These are phyloP conservation scores for Plutella xylostella DNA, from an alignment of 2,888 invertebrate species.

Conservation along the genomic window DNA sequence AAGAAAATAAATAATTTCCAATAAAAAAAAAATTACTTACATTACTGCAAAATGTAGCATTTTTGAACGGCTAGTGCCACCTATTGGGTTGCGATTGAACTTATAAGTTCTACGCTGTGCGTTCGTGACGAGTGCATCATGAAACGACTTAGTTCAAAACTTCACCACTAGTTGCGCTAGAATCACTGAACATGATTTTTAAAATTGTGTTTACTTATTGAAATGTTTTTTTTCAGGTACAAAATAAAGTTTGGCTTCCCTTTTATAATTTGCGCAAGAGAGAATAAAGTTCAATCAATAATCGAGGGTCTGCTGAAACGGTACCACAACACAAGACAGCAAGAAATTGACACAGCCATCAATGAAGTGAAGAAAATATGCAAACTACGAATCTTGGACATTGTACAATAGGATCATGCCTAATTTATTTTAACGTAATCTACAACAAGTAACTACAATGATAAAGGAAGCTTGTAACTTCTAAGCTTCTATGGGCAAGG, in stretches of 20 bases:
- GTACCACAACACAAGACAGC: slow-evolving; percentile 58
- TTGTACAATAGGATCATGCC: slow-evolving; percentile 33
- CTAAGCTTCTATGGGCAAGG: no score
- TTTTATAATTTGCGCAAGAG: slow-evolving; percentile 75
- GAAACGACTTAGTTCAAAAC: not conserved
- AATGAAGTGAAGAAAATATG: slow-evolving; percentile 78
- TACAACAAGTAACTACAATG: no score
- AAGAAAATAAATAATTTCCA: no score
- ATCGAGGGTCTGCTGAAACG: slow-evolving; percentile 65
- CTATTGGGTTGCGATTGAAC: no score
- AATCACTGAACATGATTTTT: not conserved
- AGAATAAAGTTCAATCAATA: slow-evolving; percentile 72
- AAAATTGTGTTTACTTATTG: not conserved
- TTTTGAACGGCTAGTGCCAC: no score
- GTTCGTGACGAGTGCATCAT: no score
- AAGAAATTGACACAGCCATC: slow-evolving; percentile 69
- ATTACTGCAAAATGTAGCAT: no score
- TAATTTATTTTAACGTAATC: no score
- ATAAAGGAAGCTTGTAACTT: no score
- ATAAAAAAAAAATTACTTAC: no score
- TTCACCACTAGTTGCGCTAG: not conserved
- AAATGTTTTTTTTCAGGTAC: slow-evolving; percentile 67
- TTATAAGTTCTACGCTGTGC: no score
- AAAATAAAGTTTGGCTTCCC: slow-evolving; percentile 75
- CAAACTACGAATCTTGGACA: slow-evolving; percentile 66